Evolutionary conservation across 2,797 vertebrate species (phyloP).

Genomic region (Lutra lutra): DNA sequence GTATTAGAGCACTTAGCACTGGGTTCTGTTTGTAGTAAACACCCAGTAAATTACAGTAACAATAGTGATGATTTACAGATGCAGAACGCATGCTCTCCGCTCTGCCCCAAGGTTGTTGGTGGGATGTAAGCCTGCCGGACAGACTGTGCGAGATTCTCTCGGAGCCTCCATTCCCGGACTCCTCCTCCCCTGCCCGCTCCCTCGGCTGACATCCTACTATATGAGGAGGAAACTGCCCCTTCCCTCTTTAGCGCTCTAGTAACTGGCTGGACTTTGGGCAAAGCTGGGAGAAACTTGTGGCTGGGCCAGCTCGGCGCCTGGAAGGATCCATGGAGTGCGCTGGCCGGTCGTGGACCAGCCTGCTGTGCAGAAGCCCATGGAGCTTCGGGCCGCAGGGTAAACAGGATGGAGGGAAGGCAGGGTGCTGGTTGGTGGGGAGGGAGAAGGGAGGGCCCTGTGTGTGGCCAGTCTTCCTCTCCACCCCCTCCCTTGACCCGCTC

Average conservation of each 20-base stretch:
- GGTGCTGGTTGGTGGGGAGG: neutral
- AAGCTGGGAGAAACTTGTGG: slow-evolving; percentile 4
- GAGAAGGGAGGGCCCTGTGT: neutral
- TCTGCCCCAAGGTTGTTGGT: neutral
- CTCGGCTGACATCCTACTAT: fast-evolving
- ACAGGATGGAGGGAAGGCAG: slow-evolving; percentile 61
- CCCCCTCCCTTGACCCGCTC: slow-evolving; percentile 74
- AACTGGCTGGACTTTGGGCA: neutral
- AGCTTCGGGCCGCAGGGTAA: neutral
- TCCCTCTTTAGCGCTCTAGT: neutral
- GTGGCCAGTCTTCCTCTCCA: neutral
- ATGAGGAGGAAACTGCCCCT: neutral
- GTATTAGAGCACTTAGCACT: neutral
- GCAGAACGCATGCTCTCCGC: neutral
- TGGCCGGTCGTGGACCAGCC: neutral
- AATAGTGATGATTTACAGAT: neutral
- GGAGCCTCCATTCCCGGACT: neutral
- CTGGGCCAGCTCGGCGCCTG: neutral
- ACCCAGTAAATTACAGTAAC: neutral
- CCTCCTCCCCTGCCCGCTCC: neutral
- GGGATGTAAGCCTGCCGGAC: neutral
- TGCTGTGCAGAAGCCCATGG: neutral
- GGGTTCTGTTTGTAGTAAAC: neutral
- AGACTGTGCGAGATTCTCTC: neutral
- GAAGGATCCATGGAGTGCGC: fast-evolving